Percentiles rank a stretch among this genome's conserved stretches.
Evolutionary conservation across 2,113 vertebrate genomes (phyloP).

Genomic region (Vicugna pacos): DNA sequence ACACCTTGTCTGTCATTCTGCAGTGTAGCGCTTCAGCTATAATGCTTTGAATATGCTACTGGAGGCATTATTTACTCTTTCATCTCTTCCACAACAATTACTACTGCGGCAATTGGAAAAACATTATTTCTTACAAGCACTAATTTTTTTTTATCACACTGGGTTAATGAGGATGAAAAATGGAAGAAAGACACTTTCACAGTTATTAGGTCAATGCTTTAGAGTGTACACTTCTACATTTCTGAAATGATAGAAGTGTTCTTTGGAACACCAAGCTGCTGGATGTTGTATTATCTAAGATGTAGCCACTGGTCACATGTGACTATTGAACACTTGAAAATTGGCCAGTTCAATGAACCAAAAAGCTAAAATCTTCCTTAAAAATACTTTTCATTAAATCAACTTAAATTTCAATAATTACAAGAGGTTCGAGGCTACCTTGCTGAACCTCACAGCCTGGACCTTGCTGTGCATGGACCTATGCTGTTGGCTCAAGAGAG

Average conservation of each 20-base stretch:
- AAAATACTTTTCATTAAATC: not conserved
- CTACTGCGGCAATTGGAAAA: not conserved
- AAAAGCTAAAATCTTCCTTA: not conserved
- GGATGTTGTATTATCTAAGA: not conserved
- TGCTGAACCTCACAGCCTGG: not conserved
- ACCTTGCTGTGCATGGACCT: not conserved
- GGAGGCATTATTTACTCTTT: not conserved
- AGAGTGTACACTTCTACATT: not conserved
- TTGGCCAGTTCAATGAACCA: not conserved
- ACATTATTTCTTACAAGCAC: not conserved
- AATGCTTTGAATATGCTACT: not conserved
- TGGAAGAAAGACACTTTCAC: not conserved
- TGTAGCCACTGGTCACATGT: not conserved
- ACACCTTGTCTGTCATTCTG: not conserved
- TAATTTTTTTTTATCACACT: not conserved
- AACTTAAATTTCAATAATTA: not conserved
- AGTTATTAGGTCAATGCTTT: not conserved
- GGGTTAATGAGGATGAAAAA: not conserved
- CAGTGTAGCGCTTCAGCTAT: too few relatives aligned
- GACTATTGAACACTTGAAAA: not conserved
- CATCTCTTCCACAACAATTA: accelerated
- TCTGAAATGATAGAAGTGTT: not conserved
- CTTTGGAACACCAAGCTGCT: not conserved
- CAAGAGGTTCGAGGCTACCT: accelerated
- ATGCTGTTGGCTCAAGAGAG: not conserved